These are phyloP conservation scores for Pyrocoelia pectoralis DNA, from an alignment of 2,888 invertebrate species.

Conservation along the genomic window DNA sequence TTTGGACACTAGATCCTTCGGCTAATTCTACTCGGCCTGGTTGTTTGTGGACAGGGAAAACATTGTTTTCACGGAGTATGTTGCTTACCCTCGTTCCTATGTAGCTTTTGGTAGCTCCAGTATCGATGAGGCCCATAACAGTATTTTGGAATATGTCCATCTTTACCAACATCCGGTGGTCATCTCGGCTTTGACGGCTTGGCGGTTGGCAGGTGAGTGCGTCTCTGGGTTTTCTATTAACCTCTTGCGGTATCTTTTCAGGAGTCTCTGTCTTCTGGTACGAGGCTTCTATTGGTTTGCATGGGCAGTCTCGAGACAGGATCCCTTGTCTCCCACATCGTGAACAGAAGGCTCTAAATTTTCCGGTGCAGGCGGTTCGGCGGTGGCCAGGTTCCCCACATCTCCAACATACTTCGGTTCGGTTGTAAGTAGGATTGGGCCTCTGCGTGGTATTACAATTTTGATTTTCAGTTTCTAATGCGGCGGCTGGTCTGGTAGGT, in stretches of 20 bases:
- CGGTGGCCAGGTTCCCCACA: conserved; percentile 33
- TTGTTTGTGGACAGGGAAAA: too few species aligned
- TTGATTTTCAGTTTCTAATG: too few species aligned
- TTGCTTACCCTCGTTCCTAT: background rate
- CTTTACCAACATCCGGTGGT: too few species aligned
- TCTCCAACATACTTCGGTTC: conserved; percentile 29
- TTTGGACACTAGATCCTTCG: background rate
- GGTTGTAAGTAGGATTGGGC: background rate
- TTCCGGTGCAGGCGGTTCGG: conserved; percentile 20
- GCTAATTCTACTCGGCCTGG: background rate
- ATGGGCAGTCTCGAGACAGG: conserved; percentile 29
- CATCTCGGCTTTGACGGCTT: too few species aligned
- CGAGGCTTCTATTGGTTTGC: conserved; percentile 15
- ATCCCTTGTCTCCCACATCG: conserved; percentile 30
- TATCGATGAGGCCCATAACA: background rate
- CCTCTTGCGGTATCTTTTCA: too few species aligned
- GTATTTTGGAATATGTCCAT: too few species aligned
- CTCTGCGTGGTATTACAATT: too few species aligned
- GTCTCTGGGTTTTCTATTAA: too few species aligned
- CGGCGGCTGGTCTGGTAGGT: too few species aligned
- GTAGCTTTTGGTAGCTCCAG: background rate
- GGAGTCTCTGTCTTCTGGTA: too few species aligned
- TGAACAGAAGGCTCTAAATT: conserved; percentile 36
- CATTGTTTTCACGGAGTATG: too few species aligned
- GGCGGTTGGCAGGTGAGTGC: too few species aligned